Conservation (phyloP, 2,888 invertebrate species). For the Agonopterix heracliana region DNA sequence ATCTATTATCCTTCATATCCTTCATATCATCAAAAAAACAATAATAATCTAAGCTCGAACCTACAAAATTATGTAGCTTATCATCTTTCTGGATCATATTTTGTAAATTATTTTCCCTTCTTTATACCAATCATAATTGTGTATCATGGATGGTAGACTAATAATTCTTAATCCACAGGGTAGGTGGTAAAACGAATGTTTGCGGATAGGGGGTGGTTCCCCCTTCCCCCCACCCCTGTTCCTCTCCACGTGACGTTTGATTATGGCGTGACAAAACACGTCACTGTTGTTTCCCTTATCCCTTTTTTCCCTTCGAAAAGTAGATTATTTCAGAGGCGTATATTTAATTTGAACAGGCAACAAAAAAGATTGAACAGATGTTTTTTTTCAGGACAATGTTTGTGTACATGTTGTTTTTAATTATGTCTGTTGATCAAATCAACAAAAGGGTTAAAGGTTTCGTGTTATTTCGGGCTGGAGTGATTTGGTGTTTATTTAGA, state of each 20-base stretch:
- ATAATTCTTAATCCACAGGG: conserved; percentile 35
- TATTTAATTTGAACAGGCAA: conserved; percentile 5
- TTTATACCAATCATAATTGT: too few relatives aligned
- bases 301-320: conserved; percentile 16
- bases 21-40: too few relatives aligned
- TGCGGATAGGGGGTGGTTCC: conserved; percentile 22
- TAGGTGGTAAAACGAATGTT: conserved; percentile 36
- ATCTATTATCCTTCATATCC: too few relatives aligned
- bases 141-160: conserved; percentile 16
- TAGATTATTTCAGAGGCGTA: conserved; percentile 14
- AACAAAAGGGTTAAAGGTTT: background rate
- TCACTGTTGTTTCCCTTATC: conserved; percentile 32
- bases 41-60: too few relatives aligned
- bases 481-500: background rate
- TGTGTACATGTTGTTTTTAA: conserved; percentile 8
- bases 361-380: conserved; percentile 4
- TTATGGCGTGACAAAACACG: conserved; percentile 52
- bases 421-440: conserved; percentile 5
- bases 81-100: too few relatives aligned
- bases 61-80: too few relatives aligned
- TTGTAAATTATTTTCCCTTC: too few relatives aligned
- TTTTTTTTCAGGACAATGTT: conserved; percentile 1
- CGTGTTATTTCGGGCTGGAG: background rate
- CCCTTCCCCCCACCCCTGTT: conserved; percentile 10
- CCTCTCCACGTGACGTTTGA: conserved; percentile 32